These are phyloP conservation scores for Pongo abelii DNA, from an alignment of 2,113 vertebrate species.

Conservation along the genomic window DNA sequence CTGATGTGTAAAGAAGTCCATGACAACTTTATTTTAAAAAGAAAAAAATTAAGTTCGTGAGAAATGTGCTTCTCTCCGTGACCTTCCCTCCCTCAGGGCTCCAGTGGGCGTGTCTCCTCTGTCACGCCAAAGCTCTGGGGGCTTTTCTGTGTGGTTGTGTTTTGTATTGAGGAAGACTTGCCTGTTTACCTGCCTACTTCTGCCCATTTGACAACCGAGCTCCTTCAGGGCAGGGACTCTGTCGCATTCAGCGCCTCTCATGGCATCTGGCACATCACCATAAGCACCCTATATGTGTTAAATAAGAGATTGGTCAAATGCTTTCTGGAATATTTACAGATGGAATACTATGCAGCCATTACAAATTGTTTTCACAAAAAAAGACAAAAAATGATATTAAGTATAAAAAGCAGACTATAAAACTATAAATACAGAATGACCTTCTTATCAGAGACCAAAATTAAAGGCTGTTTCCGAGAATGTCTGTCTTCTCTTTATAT, in stretches of 20 bases:
- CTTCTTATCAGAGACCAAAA: background rate
- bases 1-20: background rate
- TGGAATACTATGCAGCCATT: background rate
- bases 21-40: background rate
- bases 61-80: background rate
- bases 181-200: background rate
- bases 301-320: background rate
- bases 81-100: background rate
- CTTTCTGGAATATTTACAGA: background rate
- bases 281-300: background rate
- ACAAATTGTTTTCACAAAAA: background rate
- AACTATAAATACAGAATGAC: background rate
- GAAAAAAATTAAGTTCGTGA: background rate
- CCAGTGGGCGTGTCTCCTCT: background rate
- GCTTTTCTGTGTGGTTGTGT: background rate
- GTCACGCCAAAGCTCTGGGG: background rate
- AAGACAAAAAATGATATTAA: background rate
- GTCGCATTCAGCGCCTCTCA: background rate
- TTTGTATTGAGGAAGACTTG: background rate
- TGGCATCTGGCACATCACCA: background rate
- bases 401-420: conserved; percentile 1
- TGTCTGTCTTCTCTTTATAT: conserved; percentile 17
- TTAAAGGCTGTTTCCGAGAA: background rate
- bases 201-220: background rate
- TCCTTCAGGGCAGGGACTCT: background rate